Evolutionary conservation across 2,113 vertebrate genomes (phyloP), one percentile per base, ranked within the genome.

Genomic region (Myodes glareolus): DNA sequence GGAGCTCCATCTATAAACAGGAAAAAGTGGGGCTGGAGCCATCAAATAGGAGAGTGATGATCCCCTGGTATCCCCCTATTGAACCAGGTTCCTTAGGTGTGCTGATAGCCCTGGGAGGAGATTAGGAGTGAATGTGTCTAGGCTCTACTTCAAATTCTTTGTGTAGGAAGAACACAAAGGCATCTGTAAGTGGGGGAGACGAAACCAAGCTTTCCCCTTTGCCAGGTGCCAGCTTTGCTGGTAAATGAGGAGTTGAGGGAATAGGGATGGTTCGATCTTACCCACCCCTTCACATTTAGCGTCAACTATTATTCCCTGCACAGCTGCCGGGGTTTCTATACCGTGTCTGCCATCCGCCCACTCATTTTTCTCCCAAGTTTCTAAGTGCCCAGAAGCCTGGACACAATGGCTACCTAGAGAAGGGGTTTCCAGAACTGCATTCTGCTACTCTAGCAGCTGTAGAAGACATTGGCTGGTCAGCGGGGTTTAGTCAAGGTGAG

Each of bases 221-320:
- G 86, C 78, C 39, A 8, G 70, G 96, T 97, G 96, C 95, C 91
- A 90, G 73, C 68, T 98, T 94, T 76, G 67, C 65, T 84, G 96
- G 77, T 94, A 98, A 97, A 98, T 97, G 88, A 96, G 93, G 94
- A 94, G 61, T 70, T 97, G 12, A 68, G 97, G 97, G 97, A 81
- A 33, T 42, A 23, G 52, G 31, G 0, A 6, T 8, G 55, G 36
- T 27, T 55, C 45, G 47, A 96, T 95, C 68, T 68, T 94, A 50
- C 39, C 42, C 82, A 5, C 84, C 55, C 89, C 87, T 96, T 92
- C 85, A 97, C 55, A 70, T 86, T 87, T 77, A 72, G 42, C n/a
- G 95, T 91, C 36, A 92, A 14, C 61, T 76, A 91, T 45, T n/a
- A 25, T 85, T n/a, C 23, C n/a, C 55, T 29, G 9, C 12, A 31